Evolutionary conservation across 2,113 vertebrate species (phyloP), one percentile per base, ranked within the genome.

Genomic region (Apistogramma diplotaenia): DNA sequence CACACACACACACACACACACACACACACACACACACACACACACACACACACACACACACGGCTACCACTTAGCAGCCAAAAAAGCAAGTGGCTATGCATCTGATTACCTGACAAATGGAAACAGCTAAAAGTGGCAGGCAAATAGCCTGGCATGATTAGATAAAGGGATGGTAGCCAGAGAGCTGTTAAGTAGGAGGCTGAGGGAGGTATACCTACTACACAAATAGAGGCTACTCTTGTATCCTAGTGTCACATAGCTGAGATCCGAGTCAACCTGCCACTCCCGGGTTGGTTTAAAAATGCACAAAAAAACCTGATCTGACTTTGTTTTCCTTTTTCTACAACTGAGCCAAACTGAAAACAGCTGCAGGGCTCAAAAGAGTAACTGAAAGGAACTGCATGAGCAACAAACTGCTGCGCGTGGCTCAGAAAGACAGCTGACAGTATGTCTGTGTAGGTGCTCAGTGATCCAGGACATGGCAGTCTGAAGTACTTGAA

Each of bases 101-200:
- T 81, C 74, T 4, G 51, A 78, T 86, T 85, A 89, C 31, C n/a
- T 58, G 83, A 58, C 88, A 81, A 85, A 85, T 70, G 31, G 57
- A 59, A 67, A 56, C 19, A 43, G 77, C 81, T 78, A 82, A 84
- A 81, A 65, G 54, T 75, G 81, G 33, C 76, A 77, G 81, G 89
- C 59, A 77, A 49, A 85, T n/a, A 60, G 71, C 37, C 40, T 6
- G 16, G 59, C n/a, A 27, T 40, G 67, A 86, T 78, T 74, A 78
- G 81, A 90, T 86, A 84, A 76, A 75, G 18, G 40, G 33, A 65
- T 21, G 57, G 60, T n/a, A 72, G 57, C 65, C 35, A 43, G 23
- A n/a, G 51, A 79, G 75, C 56, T 80, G 23, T 33, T 31, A 76
- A 54, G 62, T 53, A 62, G 19, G 16, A 31, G 13, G 21, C 37